Evolutionary conservation across 2,888 invertebrate genomes (phyloP).

Genomic region (Tenthredo distinguenda): DNA sequence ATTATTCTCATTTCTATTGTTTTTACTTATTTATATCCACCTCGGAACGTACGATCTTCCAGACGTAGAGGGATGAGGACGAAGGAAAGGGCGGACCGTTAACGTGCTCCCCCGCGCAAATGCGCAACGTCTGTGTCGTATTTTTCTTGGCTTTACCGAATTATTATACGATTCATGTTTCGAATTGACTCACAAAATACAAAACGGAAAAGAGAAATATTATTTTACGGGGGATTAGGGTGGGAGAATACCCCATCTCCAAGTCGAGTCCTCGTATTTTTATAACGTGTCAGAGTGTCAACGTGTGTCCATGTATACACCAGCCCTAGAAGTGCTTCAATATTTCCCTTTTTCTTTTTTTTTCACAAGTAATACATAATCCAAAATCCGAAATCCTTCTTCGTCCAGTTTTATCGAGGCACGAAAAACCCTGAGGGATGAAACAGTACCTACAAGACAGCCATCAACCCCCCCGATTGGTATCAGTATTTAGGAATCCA

Average conservation of each 20-base stretch:
- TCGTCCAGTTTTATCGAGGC: neutral
- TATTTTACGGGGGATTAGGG: constrained; percentile 70
- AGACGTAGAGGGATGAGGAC: neutral
- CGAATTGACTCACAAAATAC: constrained; percentile 78
- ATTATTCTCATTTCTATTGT: neutral
- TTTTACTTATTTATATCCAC: neutral
- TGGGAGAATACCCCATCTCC: constrained; percentile 42
- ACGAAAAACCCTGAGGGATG: neutral
- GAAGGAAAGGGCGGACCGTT: constrained; percentile 15
- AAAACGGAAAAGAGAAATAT: constrained; percentile 76
- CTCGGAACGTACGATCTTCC: neutral
- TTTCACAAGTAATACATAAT: neutral
- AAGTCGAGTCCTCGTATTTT: constrained; percentile 38
- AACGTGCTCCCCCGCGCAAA: constrained; percentile 14
- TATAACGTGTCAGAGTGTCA: constrained; percentile 43
- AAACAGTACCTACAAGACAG: neutral
- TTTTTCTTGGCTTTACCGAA: constrained; percentile 76
- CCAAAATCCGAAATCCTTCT: neutral
- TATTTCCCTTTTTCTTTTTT: neutral
- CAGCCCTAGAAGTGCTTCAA: neutral
- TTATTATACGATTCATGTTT: constrained; percentile 78
- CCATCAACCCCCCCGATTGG: constrained; percentile 42
- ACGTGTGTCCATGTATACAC: constrained; percentile 30
- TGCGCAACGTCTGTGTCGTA: constrained; percentile 61
- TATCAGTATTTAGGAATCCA: constrained; percentile 72